Evolutionary conservation across 2,888 invertebrate species (phyloP), one percentile per base, ranked within the genome.

Genomic region (Sclerodermus sp.): DNA sequence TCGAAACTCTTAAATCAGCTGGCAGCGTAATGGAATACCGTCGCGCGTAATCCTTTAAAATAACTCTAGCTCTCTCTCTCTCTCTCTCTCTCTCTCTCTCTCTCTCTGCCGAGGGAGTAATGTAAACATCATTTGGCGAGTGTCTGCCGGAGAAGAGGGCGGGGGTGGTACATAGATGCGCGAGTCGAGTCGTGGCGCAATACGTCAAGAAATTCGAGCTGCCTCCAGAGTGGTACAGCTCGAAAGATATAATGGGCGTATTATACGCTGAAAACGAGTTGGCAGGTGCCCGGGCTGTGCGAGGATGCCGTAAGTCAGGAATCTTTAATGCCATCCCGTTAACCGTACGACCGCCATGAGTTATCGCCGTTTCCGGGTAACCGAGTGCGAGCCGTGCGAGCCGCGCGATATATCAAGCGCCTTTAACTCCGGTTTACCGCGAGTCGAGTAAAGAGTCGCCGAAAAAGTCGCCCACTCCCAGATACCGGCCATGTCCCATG

Each of bases 281-380:
- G 53, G 47, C 55, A 55, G 55, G 50, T 51, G 46, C 43, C 49
- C 39, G 55, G 45, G 23, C 23, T 3, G 23, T 40, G 41, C 42
- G 49, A 51, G 55, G 45, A 60, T 58, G 58, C 54, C 54, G 64
- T 62, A 63, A 68, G 64, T 65, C 59, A 57, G 57, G 63, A 67
- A 70, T 70, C 70, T 66, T 70, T 66, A 70, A 68, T 68, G 66
- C 63, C 50, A 58, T 66, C 62, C 67, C 66, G 67, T 68, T 70
- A 68, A 57, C 51, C 57, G 54, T 57, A 57, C 55, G 60, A 64
- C 51, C 47, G 57, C 55, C 63, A 60, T 71, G 67, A 71, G 61
- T 70, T 71, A 71, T 71, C 59, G 61, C 62, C 60, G 57, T 64
- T 70, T 69, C 67, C 66, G 63, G 61, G 60, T 67, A 58, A 57